A percentile compares a stretch with the other conserved stretches of the same genome.
phyloP scores from a whole-genome alignment of 30 jellyfish, hydroid and myxozoan genomes.

The Chrysaora quinquecirrha region DNA sequence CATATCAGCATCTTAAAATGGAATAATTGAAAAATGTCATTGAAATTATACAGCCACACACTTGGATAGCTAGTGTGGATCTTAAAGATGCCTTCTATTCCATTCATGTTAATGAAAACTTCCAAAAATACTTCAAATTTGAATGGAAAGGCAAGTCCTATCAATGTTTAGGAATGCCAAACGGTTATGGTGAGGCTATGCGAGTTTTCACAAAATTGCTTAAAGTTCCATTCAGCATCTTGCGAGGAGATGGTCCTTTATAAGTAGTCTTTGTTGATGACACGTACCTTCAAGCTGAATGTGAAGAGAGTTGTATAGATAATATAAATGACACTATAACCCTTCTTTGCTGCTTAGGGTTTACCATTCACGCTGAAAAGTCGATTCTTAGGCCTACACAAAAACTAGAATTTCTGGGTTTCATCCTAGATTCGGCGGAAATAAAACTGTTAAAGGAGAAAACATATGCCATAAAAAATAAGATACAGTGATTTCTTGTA shows the following conservation, averaged over 20 bases:
- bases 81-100: slow-evolving; percentile 30
- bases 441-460: background rate
- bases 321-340: slow-evolving; percentile 2
- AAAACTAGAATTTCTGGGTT: slow-evolving; percentile 16
- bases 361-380: slow-evolving; percentile 13
- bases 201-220: slow-evolving; percentile 25
- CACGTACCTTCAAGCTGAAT: background rate
- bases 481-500: background rate
- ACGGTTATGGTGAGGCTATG: slow-evolving; percentile 23
- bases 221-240: slow-evolving; percentile 1
- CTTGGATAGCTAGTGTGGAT: background rate
- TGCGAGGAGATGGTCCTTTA: background rate
- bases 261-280: slow-evolving; percentile 8
- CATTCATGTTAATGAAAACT: background rate
- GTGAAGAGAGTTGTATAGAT: background rate
- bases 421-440: slow-evolving; percentile 5
- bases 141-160: background rate
- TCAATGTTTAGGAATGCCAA: background rate
- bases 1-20: background rate
- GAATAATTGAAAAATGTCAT: background rate
- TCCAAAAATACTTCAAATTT: slow-evolving; percentile 46
- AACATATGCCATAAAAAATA: background rate
- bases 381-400: slow-evolving; percentile 9
- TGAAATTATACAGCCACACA: background rate
- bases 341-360: slow-evolving; percentile 13